A percentile compares a stretch with the other conserved stretches of the same genome.
Evolutionary conservation across 37 sponge, comb jelly and placozoan genomes (phyloP).

Genomic region (Haliclona indistincta): DNA sequence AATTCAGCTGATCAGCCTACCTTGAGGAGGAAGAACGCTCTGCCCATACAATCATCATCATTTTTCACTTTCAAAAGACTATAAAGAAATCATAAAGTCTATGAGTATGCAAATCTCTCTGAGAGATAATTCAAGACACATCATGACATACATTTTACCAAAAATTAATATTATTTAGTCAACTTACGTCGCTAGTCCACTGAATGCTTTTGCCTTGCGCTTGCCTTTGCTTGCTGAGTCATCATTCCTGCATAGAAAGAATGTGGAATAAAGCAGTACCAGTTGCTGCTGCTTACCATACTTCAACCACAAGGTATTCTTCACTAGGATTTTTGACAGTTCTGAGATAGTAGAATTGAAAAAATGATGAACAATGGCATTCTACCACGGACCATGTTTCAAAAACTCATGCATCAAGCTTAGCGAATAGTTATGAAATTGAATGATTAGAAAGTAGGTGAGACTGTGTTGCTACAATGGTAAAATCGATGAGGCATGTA

Average conservation of each 20-base stretch:
- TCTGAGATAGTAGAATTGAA: constrained; percentile 6
- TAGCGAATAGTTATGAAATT: not conserved
- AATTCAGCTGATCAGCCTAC: too few species aligned
- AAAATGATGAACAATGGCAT: too few species aligned
- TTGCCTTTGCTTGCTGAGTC: too few species aligned
- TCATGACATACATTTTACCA: too few species aligned
- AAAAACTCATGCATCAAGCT: too few species aligned
- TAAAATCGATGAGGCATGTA: too few species aligned
- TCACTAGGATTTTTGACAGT: constrained; percentile 14
- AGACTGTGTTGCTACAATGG: too few species aligned
- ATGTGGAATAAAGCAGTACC: not conserved
- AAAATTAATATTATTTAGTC: too few species aligned
- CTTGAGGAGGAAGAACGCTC: constrained; percentile 36
- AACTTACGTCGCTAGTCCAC: constrained; percentile 43
- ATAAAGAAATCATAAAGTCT: not conserved
- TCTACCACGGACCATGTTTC: too few species aligned
- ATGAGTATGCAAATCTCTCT: not conserved
- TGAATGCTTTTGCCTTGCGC: constrained; percentile 28
- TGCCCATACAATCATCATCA: constrained; percentile 61
- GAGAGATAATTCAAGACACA: too few species aligned
- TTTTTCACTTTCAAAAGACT: constrained; percentile 8
- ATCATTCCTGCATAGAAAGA: too few species aligned
- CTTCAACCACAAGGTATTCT: constrained; percentile 39
- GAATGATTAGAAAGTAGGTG: too few species aligned
- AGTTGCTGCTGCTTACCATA: constrained; percentile 28